Conservation (phyloP, 2,888 invertebrate genomes). For the Pammene aurita region DNA sequence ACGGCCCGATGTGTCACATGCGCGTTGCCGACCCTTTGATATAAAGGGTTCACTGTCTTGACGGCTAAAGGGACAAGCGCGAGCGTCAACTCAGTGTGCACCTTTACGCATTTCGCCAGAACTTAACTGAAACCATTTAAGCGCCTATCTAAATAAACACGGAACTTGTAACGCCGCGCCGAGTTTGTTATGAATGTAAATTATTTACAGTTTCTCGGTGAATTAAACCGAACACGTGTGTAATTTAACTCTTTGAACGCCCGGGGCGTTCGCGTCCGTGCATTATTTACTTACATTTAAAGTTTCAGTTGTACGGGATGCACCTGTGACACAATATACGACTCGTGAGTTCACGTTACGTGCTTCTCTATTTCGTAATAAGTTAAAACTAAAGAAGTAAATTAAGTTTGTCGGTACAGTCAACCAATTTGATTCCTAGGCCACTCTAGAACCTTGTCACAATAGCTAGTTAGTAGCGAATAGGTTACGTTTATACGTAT, state of each 20-base stretch:
- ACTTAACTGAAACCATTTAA: too few species aligned
- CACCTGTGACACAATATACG: slow-evolving; percentile 12
- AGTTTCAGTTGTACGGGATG: slow-evolving; percentile 23
- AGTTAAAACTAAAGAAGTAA: neutral
- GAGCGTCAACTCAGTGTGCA: too few species aligned
- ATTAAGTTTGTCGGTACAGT: too few species aligned
- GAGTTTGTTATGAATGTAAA: slow-evolving; percentile 17
- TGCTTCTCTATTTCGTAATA: neutral
- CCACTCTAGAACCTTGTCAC: too few species aligned
- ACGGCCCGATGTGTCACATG: too few species aligned
- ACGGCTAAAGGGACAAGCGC: too few species aligned
- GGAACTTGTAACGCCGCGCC: neutral
- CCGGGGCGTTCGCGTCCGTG: slow-evolving; percentile 1
- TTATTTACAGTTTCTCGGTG: slow-evolving; percentile 22
- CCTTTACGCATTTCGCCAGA: too few species aligned
- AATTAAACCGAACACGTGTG: slow-evolving; percentile 33
- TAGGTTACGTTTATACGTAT: too few species aligned
- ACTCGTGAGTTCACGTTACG: neutral
- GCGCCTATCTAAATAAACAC: slow-evolving; percentile 3
- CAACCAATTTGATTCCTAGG: too few species aligned
- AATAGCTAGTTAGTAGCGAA: too few species aligned
- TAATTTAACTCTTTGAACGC: slow-evolving; percentile 25
- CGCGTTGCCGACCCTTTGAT: too few species aligned
- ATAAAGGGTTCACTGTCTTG: too few species aligned
- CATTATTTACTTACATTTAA: slow-evolving; percentile 12